These are phyloP conservation scores for Pocillopora meandrina DNA, from an alignment of 92 coral and sea anemone species.

Conservation along the genomic window DNA sequence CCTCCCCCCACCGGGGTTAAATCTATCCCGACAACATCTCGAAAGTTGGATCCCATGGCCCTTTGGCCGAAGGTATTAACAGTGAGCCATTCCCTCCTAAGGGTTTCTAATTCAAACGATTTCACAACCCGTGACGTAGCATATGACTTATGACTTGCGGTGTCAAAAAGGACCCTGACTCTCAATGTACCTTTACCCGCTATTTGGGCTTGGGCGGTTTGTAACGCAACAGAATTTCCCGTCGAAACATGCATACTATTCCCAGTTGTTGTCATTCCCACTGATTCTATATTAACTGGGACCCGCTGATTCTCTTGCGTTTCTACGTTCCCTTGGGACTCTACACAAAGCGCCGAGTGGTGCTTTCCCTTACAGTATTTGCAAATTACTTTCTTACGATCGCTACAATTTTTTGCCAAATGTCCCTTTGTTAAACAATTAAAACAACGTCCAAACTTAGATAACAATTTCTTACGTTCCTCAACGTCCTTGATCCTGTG, in stretches of 20 bases:
- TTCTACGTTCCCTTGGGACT: background rate
- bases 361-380: background rate
- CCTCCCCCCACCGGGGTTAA: slow-evolving; percentile 40
- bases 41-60: slow-evolving; percentile 15
- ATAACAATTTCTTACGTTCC: slow-evolving; percentile 37
- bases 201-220: slow-evolving; percentile 34
- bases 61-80: slow-evolving; percentile 44
- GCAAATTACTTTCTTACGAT: no score
- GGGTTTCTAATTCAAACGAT: background rate
- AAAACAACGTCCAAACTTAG: slow-evolving; percentile 49
- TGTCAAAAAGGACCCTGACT: slow-evolving; percentile 37
- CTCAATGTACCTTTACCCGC: slow-evolving; percentile 9
- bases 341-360: slow-evolving; percentile 35
- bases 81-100: slow-evolving; percentile 39
- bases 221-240: slow-evolving; percentile 34
- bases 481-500: slow-evolving; percentile 9
- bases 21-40: slow-evolving; percentile 38
- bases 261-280: background rate
- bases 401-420: slow-evolving; percentile 1
- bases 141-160: slow-evolving; percentile 51
- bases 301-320: background rate
- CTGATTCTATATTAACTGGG: background rate
- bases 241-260: slow-evolving; percentile 43
- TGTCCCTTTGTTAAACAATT: slow-evolving; percentile 35
- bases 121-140: slow-evolving; percentile 24